Evolutionary conservation across 1,140 invertebrate genomes (phyloP).

Genomic region (Stenopsyche tienmushanensis): DNA sequence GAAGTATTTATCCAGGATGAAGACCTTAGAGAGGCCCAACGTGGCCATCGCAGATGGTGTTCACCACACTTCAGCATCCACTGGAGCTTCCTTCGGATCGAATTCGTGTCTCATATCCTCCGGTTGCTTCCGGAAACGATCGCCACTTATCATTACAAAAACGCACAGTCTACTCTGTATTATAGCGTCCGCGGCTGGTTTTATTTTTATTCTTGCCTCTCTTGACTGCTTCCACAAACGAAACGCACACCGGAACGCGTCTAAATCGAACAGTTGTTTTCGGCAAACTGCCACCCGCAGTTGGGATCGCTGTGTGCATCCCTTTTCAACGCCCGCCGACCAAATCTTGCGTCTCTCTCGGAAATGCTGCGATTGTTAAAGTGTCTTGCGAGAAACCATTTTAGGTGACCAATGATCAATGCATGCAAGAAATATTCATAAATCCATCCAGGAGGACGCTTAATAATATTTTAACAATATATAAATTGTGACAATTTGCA

Average conservation of each 20-base stretch:
- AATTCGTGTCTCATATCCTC: conserved; percentile 25
- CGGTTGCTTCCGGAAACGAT: conserved; percentile 3
- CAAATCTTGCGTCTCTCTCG: conserved; percentile 16
- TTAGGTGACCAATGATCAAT: too few relatives aligned
- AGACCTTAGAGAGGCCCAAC: conserved; percentile 91
- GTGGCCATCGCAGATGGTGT: conserved; percentile 72
- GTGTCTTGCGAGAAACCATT: not conserved
- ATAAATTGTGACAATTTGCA: too few relatives aligned
- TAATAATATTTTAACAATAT: too few relatives aligned
- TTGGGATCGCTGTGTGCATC: not conserved
- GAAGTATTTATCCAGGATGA: conserved; percentile 96
- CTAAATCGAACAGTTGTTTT: conserved; percentile 15
- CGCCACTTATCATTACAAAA: conserved; percentile 27
- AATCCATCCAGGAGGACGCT: too few relatives aligned
- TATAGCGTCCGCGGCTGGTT: not conserved
- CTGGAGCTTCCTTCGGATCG: conserved; percentile 16
- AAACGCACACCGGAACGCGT: conserved; percentile 12
- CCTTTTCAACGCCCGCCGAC: not conserved
- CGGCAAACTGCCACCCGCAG: conserved; percentile 19
- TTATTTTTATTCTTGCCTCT: not conserved
- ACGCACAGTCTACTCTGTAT: not conserved
- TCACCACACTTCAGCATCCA: conserved; percentile 31
- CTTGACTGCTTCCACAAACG: not conserved
- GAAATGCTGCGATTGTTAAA: conserved; percentile 7
- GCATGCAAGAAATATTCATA: too few relatives aligned